Percentiles rank a stretch among this genome's conserved stretches.
Conservation (phyloP, 2,888 invertebrate genomes). For the Tubulanus polymorphus region DNA sequence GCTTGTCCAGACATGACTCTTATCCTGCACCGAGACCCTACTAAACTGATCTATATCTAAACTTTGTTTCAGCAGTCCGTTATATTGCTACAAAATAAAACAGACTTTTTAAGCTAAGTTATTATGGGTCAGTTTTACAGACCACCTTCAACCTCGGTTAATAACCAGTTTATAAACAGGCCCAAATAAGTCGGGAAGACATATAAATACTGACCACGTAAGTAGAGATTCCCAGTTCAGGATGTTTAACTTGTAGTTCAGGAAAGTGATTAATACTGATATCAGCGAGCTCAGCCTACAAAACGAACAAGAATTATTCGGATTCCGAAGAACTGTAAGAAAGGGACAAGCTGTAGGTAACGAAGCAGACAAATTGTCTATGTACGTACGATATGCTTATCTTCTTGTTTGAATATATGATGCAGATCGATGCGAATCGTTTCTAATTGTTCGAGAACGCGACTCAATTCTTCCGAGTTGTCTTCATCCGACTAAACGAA, state of each 20-base stretch:
- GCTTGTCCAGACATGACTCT: constrained; percentile 6
- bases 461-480: constrained; percentile 22
- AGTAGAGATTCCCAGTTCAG: constrained; percentile 34
- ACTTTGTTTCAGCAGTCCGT: constrained; percentile 12
- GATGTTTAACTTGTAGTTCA: constrained; percentile 34
- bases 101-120: not conserved
- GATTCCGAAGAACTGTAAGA: no score
- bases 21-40: constrained; percentile 3
- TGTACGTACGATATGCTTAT: constrained; percentile 29
- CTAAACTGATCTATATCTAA: constrained; percentile 10
- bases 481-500: no score
- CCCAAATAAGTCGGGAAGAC: not conserved
- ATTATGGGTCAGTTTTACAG: no score
- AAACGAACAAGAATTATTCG: constrained; percentile 6
- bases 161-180: no score
- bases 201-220: constrained; percentile 28
- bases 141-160: no score
- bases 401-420: constrained; percentile 28
- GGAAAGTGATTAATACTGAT: constrained; percentile 40
- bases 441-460: constrained; percentile 28
- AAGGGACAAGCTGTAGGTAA: no score
- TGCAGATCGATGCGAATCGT: constrained; percentile 33
- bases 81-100: constrained; percentile 9
- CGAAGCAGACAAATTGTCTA: not conserved
- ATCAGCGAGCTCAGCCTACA: constrained; percentile 33